Base-by-base conservation (phyloP, 2,113 vertebrate genomes). In the Protomyctophum bolini region DNA sequence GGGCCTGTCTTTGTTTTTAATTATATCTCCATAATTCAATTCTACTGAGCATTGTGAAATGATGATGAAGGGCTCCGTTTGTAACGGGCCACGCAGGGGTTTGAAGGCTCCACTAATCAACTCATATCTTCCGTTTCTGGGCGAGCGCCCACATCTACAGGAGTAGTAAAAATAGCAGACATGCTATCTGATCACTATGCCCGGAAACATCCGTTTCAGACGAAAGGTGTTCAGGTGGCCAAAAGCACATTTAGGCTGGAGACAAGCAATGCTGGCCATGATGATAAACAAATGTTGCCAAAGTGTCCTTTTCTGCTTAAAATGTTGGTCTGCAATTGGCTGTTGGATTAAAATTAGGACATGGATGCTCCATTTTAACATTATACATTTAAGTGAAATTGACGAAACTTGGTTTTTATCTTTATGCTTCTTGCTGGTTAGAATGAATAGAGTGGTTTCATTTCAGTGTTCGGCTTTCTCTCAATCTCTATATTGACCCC, bases 151-250 rank as follows among this genome's bases (percentile, higher is more conserved):
- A n/a, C 62, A 75, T 75, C 48, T 65, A n/a, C n/a, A n/a, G n/a
- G n/a, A 51, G 75, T 67, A 62, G 71, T 86, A 89, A 84, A 90
- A 89, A 87, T 87, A 88, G 83, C 79, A 68, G 56, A 62, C 73
- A 68, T 70, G 83, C 68, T 84, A 82, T 86, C 85, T 80, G 83
- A 85, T 86, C 58, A 60, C 33, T 6, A 70, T 10, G 70, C 73
- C 6, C 81, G 74, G 68, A 85, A 81, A 66, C 77, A 77, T 76
- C 60, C 68, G 74, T 67, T 86, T 81, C 73, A 79, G 79, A 80
- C 80, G 70, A 86, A 84, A 87, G 71, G 77, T 85, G 73, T 58
- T n/a, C 50, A 76, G 79, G 72, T 77, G 73, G 85, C 86, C 71
- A 87, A 88, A 87, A 81, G 81, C 72, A 75, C 70, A 64, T n/a